phyloP scores from a whole-genome alignment of 2,113 vertebrate species.

The Ifrita kowaldi region DNA sequence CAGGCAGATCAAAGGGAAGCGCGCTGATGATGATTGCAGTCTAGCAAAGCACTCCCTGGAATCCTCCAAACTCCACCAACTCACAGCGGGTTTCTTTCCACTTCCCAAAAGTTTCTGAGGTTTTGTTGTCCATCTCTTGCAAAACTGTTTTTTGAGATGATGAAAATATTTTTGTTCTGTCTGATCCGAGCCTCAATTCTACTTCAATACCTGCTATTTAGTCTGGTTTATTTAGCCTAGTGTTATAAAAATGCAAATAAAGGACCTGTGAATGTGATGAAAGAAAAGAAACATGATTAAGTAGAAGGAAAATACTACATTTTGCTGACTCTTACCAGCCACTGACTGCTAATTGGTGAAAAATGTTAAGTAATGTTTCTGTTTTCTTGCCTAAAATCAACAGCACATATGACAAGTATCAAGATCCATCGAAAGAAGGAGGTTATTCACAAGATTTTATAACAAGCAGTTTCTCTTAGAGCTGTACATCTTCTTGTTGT shows the following conservation, averaged over 20 bases:
- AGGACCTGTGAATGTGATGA: background rate
- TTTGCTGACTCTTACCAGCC: background rate
- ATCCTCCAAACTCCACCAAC: background rate
- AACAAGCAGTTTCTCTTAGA: background rate
- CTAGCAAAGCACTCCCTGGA: background rate
- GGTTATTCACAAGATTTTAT: background rate
- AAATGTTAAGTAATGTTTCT: background rate
- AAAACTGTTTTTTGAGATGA: background rate
- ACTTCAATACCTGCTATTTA: background rate
- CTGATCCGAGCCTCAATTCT: background rate
- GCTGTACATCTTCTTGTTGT: background rate
- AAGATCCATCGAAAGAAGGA: background rate
- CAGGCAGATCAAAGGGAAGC: background rate
- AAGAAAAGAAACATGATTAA: background rate
- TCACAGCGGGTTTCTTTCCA: background rate
- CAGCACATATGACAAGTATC: background rate
- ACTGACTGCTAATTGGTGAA: background rate
- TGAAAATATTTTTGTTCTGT: background rate
- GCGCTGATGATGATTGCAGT: background rate
- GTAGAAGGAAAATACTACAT: background rate
- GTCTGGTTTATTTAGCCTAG: background rate
- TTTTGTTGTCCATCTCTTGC: background rate
- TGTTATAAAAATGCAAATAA: background rate
- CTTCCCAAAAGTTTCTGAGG: background rate
- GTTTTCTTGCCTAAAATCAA: background rate